Base-by-base conservation (phyloP, 2,888 invertebrate species). In the Epistrophella euchroma region DNA sequence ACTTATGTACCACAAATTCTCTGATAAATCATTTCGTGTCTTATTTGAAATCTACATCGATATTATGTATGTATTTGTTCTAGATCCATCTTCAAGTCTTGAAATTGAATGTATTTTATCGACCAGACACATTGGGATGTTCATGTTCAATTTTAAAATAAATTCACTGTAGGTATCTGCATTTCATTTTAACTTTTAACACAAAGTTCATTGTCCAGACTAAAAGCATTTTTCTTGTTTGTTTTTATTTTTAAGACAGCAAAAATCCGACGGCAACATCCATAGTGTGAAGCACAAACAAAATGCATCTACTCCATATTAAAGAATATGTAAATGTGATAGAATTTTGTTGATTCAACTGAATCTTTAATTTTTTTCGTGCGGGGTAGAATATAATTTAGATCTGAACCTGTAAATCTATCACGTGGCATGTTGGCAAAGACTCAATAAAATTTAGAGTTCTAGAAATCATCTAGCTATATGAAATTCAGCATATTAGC, bases 141-240 rank as follows among this genome's bases (percentile, higher is more conserved):
- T 55, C 32, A 55, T 25, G 2, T 25, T 32, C 28, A 28, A 52
- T 17, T 32, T 56, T 32, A 35, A 55, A 35, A 56, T 56, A 35
- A 56, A 17, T 32, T 56, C 17, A 35, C 56, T 56, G 32, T n/a
- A 32, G 10, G 9, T 4, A 55, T 32, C 10, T 32, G 25, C 22
- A 55, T 32, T 56, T 35, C 19, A 35, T 17, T 56, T 56, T 6
- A 56, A 56, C n/a, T 32, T 32, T 32, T 2, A 32, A 32, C 32
- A 56, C 56, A 56, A 32, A 56, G 56, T 56, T 56, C 56, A 56
- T 35, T 56, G 56, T 56, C 56, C 56, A 56, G 56, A 35, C 56
- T 28, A 25, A 25, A 2, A 25, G 25, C 25, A 3, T n/a, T n/a
- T n/a, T n/a, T n/a, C n/a, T n/a, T n/a, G n/a, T n/a, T n/a, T n/a